phyloP scores from a whole-genome alignment of 2,888 invertebrate genomes.

The Ormyrus thymus region DNA sequence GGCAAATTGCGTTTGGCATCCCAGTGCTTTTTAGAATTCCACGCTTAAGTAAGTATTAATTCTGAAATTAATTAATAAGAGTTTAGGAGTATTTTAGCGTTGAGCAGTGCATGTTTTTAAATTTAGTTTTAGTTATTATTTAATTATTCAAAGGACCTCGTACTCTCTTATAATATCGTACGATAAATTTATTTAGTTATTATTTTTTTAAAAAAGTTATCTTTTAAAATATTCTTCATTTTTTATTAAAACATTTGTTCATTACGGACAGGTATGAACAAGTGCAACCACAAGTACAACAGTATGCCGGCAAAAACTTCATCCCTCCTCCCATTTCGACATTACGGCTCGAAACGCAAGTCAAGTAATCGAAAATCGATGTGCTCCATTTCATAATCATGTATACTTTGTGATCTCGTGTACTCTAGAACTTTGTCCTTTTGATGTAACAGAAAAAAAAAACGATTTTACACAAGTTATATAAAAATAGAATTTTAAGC shows the following conservation, averaged over 20 bases:
- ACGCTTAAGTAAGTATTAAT: slow-evolving; percentile 52
- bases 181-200: too few species aligned
- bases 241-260: slow-evolving; percentile 24
- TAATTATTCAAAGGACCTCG: too few species aligned
- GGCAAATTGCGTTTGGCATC: slow-evolving; percentile 47
- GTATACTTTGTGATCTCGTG: slow-evolving; percentile 44
- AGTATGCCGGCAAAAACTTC: slow-evolving; percentile 57
- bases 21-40: slow-evolving; percentile 41
- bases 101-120: slow-evolving; percentile 14
- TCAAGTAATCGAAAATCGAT: slow-evolving; percentile 54
- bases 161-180: too few species aligned
- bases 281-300: slow-evolving; percentile 57
- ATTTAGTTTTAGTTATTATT: too few species aligned
- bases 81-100: neutral
- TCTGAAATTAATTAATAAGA: slow-evolving; percentile 5
- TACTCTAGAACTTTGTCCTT: slow-evolving; percentile 26
- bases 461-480: slow-evolving; percentile 27
- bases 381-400: slow-evolving; percentile 53
- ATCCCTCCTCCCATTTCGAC: slow-evolving; percentile 53
- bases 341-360: slow-evolving; percentile 53
- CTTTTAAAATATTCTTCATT: neutral
- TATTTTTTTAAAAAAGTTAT: neutral
- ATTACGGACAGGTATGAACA: slow-evolving; percentile 53
- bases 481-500: slow-evolving; percentile 20
- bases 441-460: slow-evolving; percentile 33